Conservation (phyloP, 1,140 invertebrate species). For the Drosophila pruinosa region DNA sequence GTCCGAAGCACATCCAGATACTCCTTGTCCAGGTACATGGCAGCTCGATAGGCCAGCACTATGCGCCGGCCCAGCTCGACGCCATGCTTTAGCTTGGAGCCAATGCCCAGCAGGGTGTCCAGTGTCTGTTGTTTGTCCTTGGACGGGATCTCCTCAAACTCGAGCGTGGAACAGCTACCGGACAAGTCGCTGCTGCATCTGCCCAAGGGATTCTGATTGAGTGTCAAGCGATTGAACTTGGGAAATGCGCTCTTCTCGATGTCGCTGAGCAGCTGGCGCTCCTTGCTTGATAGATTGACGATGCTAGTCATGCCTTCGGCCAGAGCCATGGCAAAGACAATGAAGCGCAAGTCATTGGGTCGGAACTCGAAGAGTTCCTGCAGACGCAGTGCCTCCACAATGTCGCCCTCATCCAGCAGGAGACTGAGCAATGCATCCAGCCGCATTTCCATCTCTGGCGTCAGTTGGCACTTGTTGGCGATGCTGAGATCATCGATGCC, state of each 20-base stretch:
- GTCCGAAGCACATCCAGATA: conserved; percentile 84
- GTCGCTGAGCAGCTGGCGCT: conserved; percentile 68
- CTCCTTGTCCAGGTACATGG: conserved; percentile 84
- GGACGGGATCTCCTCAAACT: conserved; percentile 79
- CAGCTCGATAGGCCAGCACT: conserved; percentile 84
- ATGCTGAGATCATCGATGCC: conserved; percentile 78
- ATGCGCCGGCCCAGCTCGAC: conserved; percentile 84
- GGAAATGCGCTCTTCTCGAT: conserved; percentile 74
- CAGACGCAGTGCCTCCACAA: conserved; percentile 83
- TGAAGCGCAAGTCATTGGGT: conserved; percentile 82
- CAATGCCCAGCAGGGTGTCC: conserved; percentile 76
- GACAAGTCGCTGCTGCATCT: conserved; percentile 66
- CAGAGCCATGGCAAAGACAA: conserved; percentile 83
- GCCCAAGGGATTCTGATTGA: conserved; percentile 57
- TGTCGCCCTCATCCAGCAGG: conserved; percentile 80
- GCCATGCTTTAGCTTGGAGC: conserved; percentile 83
- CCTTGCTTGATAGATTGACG: conserved; percentile 68
- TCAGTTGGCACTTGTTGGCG: conserved; percentile 45
- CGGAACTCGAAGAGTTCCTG: conserved; percentile 83
- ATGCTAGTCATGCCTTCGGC: conserved; percentile 83
- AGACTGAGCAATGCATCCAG: conserved; percentile 68
- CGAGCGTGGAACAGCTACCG: conserved; percentile 65
- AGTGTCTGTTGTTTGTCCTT: conserved; percentile 78
- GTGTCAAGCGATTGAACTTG: conserved; percentile 71
- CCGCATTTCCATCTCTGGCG: conserved; percentile 48